phyloP scores from a whole-genome alignment of 2,888 invertebrate genomes.

The Andrena flavipes region DNA sequence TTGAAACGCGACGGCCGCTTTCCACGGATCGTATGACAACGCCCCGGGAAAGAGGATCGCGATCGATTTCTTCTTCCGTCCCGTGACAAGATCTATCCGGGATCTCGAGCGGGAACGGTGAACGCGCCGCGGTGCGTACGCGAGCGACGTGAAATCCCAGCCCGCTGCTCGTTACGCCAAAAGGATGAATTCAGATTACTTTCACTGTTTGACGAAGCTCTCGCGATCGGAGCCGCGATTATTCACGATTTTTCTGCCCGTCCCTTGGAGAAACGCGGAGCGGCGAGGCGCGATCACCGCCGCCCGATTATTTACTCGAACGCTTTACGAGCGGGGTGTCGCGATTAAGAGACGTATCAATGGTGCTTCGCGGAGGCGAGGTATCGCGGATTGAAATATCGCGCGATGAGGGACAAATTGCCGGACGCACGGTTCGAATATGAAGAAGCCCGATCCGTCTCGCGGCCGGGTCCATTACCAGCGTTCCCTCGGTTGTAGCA shows the following conservation, averaged over 20 bases:
- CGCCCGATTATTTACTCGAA: background rate
- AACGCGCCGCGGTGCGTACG: slow-evolving; percentile 1
- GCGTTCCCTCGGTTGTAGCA: slow-evolving; percentile 52
- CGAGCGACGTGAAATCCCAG: slow-evolving; percentile 34
- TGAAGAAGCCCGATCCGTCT: slow-evolving; percentile 44
- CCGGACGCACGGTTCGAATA: slow-evolving; percentile 31
- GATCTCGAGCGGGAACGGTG: slow-evolving; percentile 43
- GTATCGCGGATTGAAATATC: slow-evolving; percentile 52
- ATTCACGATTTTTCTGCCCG: slow-evolving; percentile 26
- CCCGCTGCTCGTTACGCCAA: slow-evolving; percentile 25
- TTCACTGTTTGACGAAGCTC: slow-evolving; percentile 66
- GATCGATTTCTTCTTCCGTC: slow-evolving; percentile 63
- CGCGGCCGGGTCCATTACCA: slow-evolving; percentile 46
- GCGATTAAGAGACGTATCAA: no score
- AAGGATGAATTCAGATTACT: slow-evolving; percentile 67
- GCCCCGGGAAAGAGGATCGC: slow-evolving; percentile 41
- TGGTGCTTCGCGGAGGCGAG: background rate
- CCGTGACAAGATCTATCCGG: slow-evolving; percentile 39
- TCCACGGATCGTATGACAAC: slow-evolving; percentile 57
- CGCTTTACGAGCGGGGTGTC: background rate
- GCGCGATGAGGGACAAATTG: slow-evolving; percentile 46
- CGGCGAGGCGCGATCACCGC: no score
- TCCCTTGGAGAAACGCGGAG: background rate
- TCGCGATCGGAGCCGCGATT: slow-evolving; percentile 52
- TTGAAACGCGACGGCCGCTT: slow-evolving; percentile 27